phyloP scores from a whole-genome alignment of 2,888 invertebrate genomes.

The Sphaerophoria rueppellii region DNA sequence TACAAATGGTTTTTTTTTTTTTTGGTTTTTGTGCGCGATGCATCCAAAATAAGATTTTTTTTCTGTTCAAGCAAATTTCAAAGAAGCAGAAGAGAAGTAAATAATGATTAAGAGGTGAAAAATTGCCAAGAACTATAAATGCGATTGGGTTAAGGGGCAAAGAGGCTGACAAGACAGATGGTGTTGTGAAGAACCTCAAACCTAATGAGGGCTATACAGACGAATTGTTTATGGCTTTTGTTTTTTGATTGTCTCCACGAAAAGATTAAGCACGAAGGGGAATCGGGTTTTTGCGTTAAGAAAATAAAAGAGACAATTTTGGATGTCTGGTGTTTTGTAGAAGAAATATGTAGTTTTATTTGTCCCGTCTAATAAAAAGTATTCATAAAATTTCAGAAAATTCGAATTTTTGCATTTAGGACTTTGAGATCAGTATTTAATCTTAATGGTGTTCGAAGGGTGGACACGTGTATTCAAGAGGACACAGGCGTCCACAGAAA shows the following conservation, averaged over 20 bases:
- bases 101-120: conserved; percentile 68
- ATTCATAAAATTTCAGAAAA: too few relatives aligned
- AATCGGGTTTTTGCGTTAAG: conserved; percentile 26
- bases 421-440: too few relatives aligned
- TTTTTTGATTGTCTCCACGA: not conserved
- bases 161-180: conserved; percentile 46
- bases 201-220: conserved; percentile 3
- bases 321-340: not conserved
- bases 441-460: too few relatives aligned
- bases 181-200: conserved; percentile 24
- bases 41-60: conserved; percentile 55
- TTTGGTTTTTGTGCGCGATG: conserved; percentile 12
- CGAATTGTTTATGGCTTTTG: not conserved
- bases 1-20: conserved; percentile 3
- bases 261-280: conserved; percentile 24
- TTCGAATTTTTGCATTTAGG: too few relatives aligned
- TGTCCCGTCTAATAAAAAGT: too few relatives aligned
- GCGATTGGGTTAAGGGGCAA: not conserved
- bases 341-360: too few relatives aligned
- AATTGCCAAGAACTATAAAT: conserved; percentile 52
- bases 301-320: not conserved
- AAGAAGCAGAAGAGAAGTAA: conserved; percentile 35
- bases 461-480: too few relatives aligned
- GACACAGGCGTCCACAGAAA: too few relatives aligned
- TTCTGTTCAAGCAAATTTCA: conserved; percentile 31